A percentile compares a stretch with the other conserved stretches of the same genome.
phyloP scores from a whole-genome alignment of 2,113 vertebrate genomes.

The Neoarius graeffei region DNA sequence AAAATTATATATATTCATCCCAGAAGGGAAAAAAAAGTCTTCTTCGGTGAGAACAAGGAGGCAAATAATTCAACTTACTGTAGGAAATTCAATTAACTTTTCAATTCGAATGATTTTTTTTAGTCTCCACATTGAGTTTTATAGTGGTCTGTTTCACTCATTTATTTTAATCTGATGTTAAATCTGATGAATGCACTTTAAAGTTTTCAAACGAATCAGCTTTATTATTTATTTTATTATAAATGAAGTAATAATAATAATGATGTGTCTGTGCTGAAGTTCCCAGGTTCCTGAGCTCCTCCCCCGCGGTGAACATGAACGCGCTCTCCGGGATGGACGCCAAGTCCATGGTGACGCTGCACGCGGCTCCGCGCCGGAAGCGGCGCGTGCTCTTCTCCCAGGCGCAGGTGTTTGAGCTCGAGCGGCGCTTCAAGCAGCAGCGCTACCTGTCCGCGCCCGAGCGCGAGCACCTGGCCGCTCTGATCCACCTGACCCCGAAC shows the following conservation, averaged over 20 bases:
- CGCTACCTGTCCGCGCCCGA: conserved; percentile 93
- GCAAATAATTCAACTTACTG: no score
- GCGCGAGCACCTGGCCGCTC: conserved; percentile 88
- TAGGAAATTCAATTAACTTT: no score
- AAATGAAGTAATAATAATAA: no score
- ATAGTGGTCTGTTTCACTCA: no score
- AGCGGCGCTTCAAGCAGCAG: conserved; percentile 92
- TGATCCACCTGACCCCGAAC: conserved; percentile 90
- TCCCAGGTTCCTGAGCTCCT: conserved; percentile 88
- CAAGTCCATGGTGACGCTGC: conserved; percentile 82
- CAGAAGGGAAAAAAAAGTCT: no score
- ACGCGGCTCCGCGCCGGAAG: conserved; percentile 84
- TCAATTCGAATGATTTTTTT: no score
- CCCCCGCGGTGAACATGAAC: conserved; percentile 84
- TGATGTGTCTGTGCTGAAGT: conserved; percentile 67
- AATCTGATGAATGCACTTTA: neutral
- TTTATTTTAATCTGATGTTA: no score
- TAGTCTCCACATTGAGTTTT: no score
- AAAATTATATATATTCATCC: no score
- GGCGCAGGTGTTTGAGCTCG: conserved; percentile 90
- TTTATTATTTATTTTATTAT: no score
- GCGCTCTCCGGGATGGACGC: conserved; percentile 81
- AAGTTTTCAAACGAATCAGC: neutral
- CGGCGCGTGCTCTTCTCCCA: conserved; percentile 92
- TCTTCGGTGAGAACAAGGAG: no score